A percentile compares a stretch with the other conserved stretches of the same genome.
These are phyloP conservation scores for Lycocerus yunnanus DNA, from an alignment of 2,888 invertebrate species.

Conservation along the genomic window DNA sequence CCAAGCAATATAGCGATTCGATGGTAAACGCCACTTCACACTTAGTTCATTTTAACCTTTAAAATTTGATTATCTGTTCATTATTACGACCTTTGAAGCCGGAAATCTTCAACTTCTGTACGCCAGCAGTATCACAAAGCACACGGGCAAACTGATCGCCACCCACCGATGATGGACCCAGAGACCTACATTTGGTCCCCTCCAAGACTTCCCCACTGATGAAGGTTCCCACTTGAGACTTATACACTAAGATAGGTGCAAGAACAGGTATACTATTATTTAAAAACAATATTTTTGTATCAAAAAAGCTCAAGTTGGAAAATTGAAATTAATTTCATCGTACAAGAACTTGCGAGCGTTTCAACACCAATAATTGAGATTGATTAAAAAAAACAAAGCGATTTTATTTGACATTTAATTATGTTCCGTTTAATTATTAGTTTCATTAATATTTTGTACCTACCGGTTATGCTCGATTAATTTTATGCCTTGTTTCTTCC, in stretches of 20 bases:
- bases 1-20: not conserved
- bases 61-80: not conserved
- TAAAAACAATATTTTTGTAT: not conserved
- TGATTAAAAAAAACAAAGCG: not conserved
- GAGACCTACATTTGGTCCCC: slow-evolving; percentile 52
- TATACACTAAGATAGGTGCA: slow-evolving; percentile 27
- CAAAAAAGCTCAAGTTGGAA: not conserved
- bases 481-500: no score
- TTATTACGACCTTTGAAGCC: slow-evolving; percentile 44
- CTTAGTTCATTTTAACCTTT: not conserved
- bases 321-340: not conserved
- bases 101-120: slow-evolving; percentile 48
- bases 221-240: slow-evolving; percentile 40
- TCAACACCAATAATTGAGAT: not conserved
- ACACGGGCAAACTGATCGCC: slow-evolving; percentile 52
- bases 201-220: slow-evolving; percentile 39
- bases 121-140: slow-evolving; percentile 47
- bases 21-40: not conserved
- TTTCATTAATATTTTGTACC: not conserved
- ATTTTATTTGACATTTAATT: not conserved
- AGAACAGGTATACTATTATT: slow-evolving; percentile 24
- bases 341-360: not conserved
- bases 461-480: not conserved
- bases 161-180: slow-evolving; percentile 53
- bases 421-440: not conserved